These are phyloP conservation scores for Tragelaphus strepsiceros DNA, from an alignment of 2,113 vertebrate genomes.

Conservation along the genomic window DNA sequence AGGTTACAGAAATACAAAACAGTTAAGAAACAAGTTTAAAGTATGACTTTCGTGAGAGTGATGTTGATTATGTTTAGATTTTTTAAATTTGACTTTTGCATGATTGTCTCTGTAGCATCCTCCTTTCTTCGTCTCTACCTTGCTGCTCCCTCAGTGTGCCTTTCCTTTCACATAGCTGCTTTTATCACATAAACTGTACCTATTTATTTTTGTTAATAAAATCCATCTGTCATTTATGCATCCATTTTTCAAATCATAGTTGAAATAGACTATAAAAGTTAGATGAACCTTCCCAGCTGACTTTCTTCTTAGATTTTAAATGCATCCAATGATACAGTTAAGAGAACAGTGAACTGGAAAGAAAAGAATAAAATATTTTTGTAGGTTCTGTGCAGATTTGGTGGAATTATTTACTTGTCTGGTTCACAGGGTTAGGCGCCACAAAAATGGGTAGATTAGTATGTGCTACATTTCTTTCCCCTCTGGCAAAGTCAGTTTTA, in stretches of 20 bases:
- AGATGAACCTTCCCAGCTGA: neutral
- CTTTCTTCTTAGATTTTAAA: slow-evolving; percentile 25
- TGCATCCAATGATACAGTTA: neutral
- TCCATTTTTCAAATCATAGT: neutral
- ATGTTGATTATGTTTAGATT: neutral
- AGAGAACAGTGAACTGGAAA: neutral
- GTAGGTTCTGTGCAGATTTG: neutral
- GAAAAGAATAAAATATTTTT: neutral
- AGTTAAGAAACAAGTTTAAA: neutral
- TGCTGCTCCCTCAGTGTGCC: neutral
- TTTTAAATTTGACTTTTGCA: neutral
- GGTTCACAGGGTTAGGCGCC: slow-evolving; percentile 26
- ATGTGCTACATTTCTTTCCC: slow-evolving; percentile 34
- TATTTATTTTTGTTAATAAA: neutral
- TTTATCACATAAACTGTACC: neutral
- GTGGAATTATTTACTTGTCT: slow-evolving; percentile 37
- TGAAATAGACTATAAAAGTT: slow-evolving; percentile 2
- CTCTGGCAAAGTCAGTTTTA: slow-evolving; percentile 60
- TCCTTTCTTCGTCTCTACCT: neutral
- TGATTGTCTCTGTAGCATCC: neutral
- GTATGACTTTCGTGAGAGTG: neutral
- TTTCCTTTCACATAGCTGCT: neutral
- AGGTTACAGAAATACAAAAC: neutral
- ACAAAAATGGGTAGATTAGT: slow-evolving; percentile 52
- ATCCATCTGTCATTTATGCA: neutral